These are phyloP conservation scores for Oreochromis spilurus DNA, from an alignment of 2,113 vertebrate species.

Conservation along the genomic window DNA sequence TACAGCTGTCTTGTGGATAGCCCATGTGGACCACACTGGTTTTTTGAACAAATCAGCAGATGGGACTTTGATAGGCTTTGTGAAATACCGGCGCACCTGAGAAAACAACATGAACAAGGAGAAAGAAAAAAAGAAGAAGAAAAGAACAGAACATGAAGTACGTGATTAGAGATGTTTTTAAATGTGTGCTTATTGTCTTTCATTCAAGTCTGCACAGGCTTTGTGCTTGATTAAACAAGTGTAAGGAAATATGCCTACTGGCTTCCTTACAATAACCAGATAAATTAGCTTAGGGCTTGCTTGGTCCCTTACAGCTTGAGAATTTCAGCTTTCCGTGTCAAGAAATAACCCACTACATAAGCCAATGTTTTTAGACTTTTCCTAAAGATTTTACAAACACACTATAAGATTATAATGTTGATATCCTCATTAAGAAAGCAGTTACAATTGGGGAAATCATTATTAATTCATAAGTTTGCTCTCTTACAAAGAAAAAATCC, in stretches of 20 bases:
- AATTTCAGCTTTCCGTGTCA: not conserved
- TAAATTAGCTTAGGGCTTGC: not conserved
- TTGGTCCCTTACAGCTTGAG: not conserved
- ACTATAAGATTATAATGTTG: not conserved
- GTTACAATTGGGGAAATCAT: not conserved
- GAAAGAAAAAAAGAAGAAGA: accelerated
- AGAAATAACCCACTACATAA: not conserved
- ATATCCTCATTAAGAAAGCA: not conserved
- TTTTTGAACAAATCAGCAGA: slow-evolving; percentile 78
- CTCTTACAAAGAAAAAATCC: not conserved
- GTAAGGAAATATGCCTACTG: not conserved
- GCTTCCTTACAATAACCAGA: not conserved
- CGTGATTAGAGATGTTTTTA: not conserved
- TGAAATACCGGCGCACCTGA: slow-evolving; percentile 83
- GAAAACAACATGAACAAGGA: not conserved
- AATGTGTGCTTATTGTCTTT: not conserved
- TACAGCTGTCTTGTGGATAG: slow-evolving; percentile 75
- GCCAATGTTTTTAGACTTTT: not conserved
- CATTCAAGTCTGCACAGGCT: not conserved
- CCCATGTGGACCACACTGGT: slow-evolving; percentile 88
- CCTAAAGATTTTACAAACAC: not conserved
- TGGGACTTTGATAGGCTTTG: slow-evolving; percentile 83
- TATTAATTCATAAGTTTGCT: not conserved
- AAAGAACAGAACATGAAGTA: not conserved
- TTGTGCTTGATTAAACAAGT: not conserved